These are phyloP conservation scores for Dysdera silvatica DNA, from an alignment of 1,140 invertebrate species.

Conservation along the genomic window DNA sequence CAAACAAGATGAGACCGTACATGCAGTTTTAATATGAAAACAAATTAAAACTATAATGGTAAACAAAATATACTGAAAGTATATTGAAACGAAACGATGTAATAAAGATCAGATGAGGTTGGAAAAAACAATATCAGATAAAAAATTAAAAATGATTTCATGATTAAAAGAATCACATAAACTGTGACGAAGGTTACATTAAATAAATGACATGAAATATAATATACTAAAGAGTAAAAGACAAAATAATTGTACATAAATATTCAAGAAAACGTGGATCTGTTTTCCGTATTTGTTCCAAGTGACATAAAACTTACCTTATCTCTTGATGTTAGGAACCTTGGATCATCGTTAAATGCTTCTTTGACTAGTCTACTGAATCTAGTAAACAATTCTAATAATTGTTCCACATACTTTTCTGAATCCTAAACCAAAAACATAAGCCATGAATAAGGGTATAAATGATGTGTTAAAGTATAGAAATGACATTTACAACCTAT, in stretches of 20 bases:
- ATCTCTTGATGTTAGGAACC: constrained; percentile 94
- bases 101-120: too few species aligned
- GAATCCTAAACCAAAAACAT: constrained; percentile 60
- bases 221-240: neutral
- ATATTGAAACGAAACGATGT: too few species aligned
- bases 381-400: constrained; percentile 83
- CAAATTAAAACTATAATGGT: too few species aligned
- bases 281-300: neutral
- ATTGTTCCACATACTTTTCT: constrained; percentile 96
- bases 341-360: constrained; percentile 92
- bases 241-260: too few species aligned
- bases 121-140: too few species aligned
- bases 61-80: too few species aligned
- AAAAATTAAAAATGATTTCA: too few species aligned
- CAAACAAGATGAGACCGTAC: too few species aligned
- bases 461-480: neutral
- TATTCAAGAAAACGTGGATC: too few species aligned
- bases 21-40: too few species aligned
- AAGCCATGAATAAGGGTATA: constrained; percentile 1
- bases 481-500: neutral
- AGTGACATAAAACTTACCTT: constrained; percentile 51
- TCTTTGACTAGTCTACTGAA: constrained; percentile 88
- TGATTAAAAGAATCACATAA: too few species aligned
- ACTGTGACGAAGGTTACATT: too few species aligned
- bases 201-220: neutral